A percentile compares a stretch with the other conserved stretches of the same genome.
Conservation (phyloP, 92 coral and sea anemone species). For the Paragorgia papillata region DNA sequence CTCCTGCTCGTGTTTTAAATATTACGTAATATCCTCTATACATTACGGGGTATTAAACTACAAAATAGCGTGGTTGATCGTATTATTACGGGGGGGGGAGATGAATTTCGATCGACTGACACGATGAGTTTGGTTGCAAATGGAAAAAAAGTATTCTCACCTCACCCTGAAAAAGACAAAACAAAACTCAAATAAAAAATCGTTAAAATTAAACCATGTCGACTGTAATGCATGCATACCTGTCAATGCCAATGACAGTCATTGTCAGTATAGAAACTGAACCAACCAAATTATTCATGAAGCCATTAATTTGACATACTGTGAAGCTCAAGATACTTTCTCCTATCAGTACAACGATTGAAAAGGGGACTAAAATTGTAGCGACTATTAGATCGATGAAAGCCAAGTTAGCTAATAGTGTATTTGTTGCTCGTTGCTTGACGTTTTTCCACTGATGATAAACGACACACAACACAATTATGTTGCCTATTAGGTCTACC, state of each 20-base stretch:
- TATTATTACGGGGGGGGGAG: too few relatives aligned
- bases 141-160: too few relatives aligned
- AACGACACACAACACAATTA: conserved; percentile 70
- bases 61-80: too few relatives aligned
- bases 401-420: conserved; percentile 81
- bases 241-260: conserved; percentile 89
- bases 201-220: conserved; percentile 2
- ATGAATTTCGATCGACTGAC: too few relatives aligned
- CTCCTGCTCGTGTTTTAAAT: too few relatives aligned
- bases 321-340: conserved; percentile 67
- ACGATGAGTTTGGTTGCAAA: too few relatives aligned
- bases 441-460: conserved; percentile 75
- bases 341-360: conserved; percentile 55
- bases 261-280: conserved; percentile 83
- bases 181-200: not conserved
- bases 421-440: conserved; percentile 77
- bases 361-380: conserved; percentile 69
- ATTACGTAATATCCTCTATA: too few relatives aligned
- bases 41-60: too few relatives aligned
- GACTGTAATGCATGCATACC: too few relatives aligned
- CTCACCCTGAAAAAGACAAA: too few relatives aligned
- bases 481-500: conserved; percentile 70
- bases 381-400: conserved; percentile 79
- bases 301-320: conserved; percentile 82
- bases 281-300: conserved; percentile 82